Evolutionary conservation across 2,888 invertebrate species (phyloP), one percentile per base, ranked within the genome.

Genomic region (Drosophila longiperda): DNA sequence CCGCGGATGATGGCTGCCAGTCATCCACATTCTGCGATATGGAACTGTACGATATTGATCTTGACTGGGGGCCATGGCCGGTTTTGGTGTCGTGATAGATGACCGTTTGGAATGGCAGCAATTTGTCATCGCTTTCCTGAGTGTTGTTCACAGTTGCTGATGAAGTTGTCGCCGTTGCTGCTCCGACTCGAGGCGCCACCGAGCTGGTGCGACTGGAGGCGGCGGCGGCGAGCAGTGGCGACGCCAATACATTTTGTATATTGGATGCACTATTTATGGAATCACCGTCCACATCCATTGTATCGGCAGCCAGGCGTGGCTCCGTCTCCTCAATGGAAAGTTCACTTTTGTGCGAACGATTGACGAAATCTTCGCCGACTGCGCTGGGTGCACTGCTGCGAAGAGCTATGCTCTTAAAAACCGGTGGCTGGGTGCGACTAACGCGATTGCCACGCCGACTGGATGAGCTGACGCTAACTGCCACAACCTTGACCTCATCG

Each of bases 291-390:
- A 50, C 73, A 15, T 90, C 89, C 76, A 88, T 77, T 33, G 74
- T 81, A 34, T 88, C 87, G 12, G 82, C 84, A 48, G 94, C 94
- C 62, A 94, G 93, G 12, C 84, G 77, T 6, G 95, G 95, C 59
- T 94, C 94, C 4, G 93, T 92, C 90, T 95, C 95, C 82, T 95
- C 95, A 5, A 95, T 94, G 61, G 94, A 94, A 73, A 95, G 94
- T 68, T 94, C 94, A 82, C 94, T 95, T 83, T 94, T 94, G 79
- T 94, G 95, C 1, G 94, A 94, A 66, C 94, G 94, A 40, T 95
- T 92, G 33, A 92, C 91, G 62, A 92, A 92, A 38, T 92, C 92
- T 32, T 53, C 52, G 11, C 85, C 85, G 8, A 67, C 62, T 7
- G 76, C 89, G 32, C 82, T 88, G 15, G 78, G 75, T 26, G 77